Percentiles rank a stretch among this genome's conserved stretches.
phyloP scores from a whole-genome alignment of 2,113 vertebrate genomes.

The Silurus asotus region DNA sequence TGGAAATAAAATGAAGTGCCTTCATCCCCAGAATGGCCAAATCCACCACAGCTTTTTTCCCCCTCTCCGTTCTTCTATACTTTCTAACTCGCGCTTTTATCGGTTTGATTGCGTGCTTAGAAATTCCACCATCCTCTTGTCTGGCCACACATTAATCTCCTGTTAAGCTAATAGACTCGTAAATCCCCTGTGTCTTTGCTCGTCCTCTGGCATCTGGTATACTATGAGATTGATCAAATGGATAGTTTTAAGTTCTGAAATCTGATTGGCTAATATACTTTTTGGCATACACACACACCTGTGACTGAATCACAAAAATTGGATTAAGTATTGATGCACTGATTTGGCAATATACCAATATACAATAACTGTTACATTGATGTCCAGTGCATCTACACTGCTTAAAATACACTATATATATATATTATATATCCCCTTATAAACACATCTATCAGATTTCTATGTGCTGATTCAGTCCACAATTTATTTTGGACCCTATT shows the following conservation, averaged over 20 bases:
- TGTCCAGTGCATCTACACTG: too few species aligned
- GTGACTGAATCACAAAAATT: not conserved
- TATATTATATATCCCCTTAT: too few species aligned
- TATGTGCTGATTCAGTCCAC: too few species aligned
- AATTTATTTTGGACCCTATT: too few species aligned
- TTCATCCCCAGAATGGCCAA: slow-evolving; percentile 57
- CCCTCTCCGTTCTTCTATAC: not conserved
- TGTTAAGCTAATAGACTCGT: slow-evolving; percentile 61
- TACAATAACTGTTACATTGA: too few species aligned
- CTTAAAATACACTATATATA: too few species aligned
- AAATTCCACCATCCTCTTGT: slow-evolving; percentile 38
- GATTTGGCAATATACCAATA: too few species aligned
- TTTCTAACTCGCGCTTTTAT: not conserved
- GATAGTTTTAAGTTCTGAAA: not conserved
- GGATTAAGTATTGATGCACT: too few species aligned
- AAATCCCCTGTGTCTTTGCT: slow-evolving; percentile 54
- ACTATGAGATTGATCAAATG: not conserved
- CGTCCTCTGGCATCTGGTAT: slow-evolving; percentile 57
- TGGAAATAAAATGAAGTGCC: slow-evolving; percentile 57
- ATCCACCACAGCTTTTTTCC: not conserved
- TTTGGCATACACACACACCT: not conserved
- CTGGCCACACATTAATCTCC: slow-evolving; percentile 50
- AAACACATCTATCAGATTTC: too few species aligned
- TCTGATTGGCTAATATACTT: not conserved
- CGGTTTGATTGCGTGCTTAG: slow-evolving; percentile 2